Base-by-base conservation (phyloP, 2,797 vertebrate species). In the Hoplostethus mediterraneus region DNA sequence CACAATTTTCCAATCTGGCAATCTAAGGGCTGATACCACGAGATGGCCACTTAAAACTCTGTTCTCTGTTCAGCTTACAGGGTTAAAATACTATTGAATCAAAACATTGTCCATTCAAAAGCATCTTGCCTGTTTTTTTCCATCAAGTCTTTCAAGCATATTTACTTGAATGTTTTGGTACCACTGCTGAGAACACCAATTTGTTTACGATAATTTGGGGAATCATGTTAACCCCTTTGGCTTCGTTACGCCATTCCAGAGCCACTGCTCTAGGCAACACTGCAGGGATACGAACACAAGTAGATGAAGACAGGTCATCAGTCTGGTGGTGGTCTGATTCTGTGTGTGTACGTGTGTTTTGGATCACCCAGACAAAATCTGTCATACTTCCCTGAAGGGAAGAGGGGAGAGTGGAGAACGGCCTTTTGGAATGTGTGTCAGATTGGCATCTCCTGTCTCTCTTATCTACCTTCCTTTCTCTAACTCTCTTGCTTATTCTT, bases 391-490 rank as follows among this genome's bases (percentile, higher is more conserved):
- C 48, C n/a, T 56, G 6, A 44, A 38, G 59, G 33, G 13, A 10
- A 49, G 25, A 9, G 8, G 8, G 21, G 21, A 21, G 21, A 21
- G 21, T 48, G 51, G 44, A 9, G 53, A 42, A 42, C 51, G n/a
- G 63, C 63, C 51, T 42, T 65, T 44, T 47, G 58, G 8, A 56
- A 59, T 70, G 51, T 53, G 13, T 65, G 63, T 47, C 42, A 56
- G 40, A 42, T 10, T 42, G 40, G 40, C 40, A 38, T 52, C 10
- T 47, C 13, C 7, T 10, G 12, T 47, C 45, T 28, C 47, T 11
- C 16, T 49, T 49, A 12, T 17, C 3, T 47, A 21, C 6, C 38
- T 42, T 10, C 10, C 8, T 42, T 10, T 42, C 9, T 11, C 10
- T 58, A 13, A 28, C 59, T 51, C 52, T 63, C 33, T 21, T 28